A percentile compares a stretch with the other conserved stretches of the same genome.
Conservation (phyloP, 2,888 invertebrate genomes). For the Andricus quercusramuli region DNA sequence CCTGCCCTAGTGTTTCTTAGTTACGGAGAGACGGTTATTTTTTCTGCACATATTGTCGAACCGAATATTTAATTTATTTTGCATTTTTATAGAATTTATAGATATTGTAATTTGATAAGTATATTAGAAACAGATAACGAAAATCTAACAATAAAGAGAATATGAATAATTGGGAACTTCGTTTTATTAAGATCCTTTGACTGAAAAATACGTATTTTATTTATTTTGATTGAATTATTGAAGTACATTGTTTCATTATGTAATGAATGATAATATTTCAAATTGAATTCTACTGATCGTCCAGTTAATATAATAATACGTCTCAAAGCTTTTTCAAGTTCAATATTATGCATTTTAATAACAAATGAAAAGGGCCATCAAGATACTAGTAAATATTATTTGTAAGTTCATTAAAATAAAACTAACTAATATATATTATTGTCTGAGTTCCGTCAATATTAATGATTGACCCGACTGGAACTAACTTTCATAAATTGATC, state of each 20-base stretch:
- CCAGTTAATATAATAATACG: too few relatives aligned
- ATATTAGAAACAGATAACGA: neutral
- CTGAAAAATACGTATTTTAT: too few relatives aligned
- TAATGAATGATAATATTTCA: too few relatives aligned
- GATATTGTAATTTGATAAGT: neutral
- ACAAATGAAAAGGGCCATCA: neutral
- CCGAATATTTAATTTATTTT: neutral
- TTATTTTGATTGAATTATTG: too few relatives aligned
- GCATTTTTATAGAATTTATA: neutral
- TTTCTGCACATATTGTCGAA: neutral
- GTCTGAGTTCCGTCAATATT: too few relatives aligned
- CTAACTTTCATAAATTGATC: too few relatives aligned
- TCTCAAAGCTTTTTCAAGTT: neutral
- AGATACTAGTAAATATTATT: neutral
- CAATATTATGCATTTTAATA: neutral
- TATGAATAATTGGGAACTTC: neutral
- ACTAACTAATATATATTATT: too few relatives aligned
- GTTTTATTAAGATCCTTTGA: neutral
- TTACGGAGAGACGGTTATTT: neutral
- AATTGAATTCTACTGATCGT: too few relatives aligned
- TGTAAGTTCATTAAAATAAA: too few relatives aligned
- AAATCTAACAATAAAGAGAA: neutral
- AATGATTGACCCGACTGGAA: too few relatives aligned
- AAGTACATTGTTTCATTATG: too few relatives aligned
- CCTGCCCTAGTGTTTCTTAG: slow-evolving; percentile 17